Percentiles rank a stretch among this genome's conserved stretches.
Conservation (phyloP, 35 echinoderm and acorn worm species). For the Holothuria glaberrima region DNA sequence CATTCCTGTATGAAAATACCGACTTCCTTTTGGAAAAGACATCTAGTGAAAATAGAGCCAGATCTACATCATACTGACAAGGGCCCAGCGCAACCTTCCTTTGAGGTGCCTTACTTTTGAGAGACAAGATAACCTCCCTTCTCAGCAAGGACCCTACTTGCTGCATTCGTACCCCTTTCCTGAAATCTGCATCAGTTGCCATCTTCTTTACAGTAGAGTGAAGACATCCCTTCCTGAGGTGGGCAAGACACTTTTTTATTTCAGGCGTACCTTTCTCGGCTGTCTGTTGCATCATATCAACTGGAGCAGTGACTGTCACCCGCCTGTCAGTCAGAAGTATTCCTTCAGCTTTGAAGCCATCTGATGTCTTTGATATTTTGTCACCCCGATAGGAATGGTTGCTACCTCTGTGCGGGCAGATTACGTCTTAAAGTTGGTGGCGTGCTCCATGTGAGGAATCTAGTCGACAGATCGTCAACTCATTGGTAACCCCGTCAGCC, state of each 20-base stretch:
- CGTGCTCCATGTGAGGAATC: no score
- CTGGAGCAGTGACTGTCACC: neutral
- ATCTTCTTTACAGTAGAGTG: neutral
- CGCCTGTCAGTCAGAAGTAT: neutral
- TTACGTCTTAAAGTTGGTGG: no score
- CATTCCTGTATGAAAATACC: slow-evolving; percentile 25
- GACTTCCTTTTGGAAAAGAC: slow-evolving; percentile 2
- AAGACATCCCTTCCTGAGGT: neutral
- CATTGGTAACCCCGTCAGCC: no score
- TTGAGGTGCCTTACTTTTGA: slow-evolving; percentile 9
- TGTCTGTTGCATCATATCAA: neutral
- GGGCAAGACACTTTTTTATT: neutral
- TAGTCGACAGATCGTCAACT: no score
- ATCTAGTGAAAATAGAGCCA: neutral
- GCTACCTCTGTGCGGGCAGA: neutral
- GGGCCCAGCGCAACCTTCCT: neutral
- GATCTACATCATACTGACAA: slow-evolving; percentile 9
- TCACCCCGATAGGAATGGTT: neutral
- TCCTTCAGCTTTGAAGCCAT: slow-evolving; percentile 14
- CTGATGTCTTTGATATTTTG: neutral
- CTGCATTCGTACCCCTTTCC: neutral
- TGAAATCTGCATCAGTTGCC: slow-evolving; percentile 2
- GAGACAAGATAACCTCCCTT: neutral
- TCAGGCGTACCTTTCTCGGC: neutral
- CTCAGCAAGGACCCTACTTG: neutral